Evolutionary conservation across 37 sponge, comb jelly and placozoan species (phyloP), one percentile per base, ranked within the genome.

Genomic region (Crambe crambe): DNA sequence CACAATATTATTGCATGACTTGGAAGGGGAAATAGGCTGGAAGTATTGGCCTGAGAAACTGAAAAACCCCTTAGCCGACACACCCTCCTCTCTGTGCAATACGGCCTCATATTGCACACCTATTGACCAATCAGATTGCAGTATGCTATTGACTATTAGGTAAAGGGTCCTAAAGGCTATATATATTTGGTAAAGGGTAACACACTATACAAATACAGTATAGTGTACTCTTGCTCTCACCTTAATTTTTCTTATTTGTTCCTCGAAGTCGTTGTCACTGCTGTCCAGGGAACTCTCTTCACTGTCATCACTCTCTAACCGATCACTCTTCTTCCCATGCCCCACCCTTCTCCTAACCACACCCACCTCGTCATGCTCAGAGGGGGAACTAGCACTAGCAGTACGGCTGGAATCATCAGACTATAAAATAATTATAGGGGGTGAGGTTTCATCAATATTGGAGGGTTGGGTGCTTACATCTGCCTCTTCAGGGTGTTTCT

Each of bases 401-500:
- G 60, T 37, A 1, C 56, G 81, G 39, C 78, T 77, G 65, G 85
- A 85, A 3, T 72, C 69, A 29, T 85, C 85, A 25, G 85, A 78
- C 85, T 85, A 37, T 17, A 51, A 29, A 37, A 37, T 35, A 62
- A 30, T 30, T 20, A 62, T 62, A 62, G 26, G 6, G 26, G 12
- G 6, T 30, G 17, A 62, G 6, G 6, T 23, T 18, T 18, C 6
- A 47, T 47, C 51, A 47, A 47, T 47, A 47, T 47, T 6, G 12
- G 12, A 15, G 51, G 51, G 12, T 47, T 47, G 51, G 51, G 51
- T 12, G 34, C 57, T 3, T 67, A 85, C 85, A 58, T 63, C 40
- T 34, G 3, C 27, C 0, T 88, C 89, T 8, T 82, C 83, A 21
- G 89, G 78, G 63, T 88, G 83, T 70, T 83, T 88, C 68, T 88